Conservation (phyloP, 1,140 invertebrate species). For the Magallana gigas region DNA sequence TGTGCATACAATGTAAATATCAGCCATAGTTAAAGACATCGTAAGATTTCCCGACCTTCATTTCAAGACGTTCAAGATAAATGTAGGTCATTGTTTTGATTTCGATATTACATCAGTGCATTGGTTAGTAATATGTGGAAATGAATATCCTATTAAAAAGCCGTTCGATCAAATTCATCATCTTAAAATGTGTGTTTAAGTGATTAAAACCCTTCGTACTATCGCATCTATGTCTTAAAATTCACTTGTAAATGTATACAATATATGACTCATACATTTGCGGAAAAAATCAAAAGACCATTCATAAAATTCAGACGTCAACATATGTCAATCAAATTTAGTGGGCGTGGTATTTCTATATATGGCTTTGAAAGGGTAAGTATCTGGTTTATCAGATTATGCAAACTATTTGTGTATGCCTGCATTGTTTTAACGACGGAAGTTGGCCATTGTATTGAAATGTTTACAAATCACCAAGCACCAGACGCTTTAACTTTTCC, state of each 20-base stretch:
- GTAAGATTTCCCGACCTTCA: too few species aligned
- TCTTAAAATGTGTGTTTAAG: constrained; percentile 10
- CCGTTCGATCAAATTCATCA: neutral
- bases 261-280: neutral
- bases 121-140: too few species aligned
- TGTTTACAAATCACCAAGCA: constrained; percentile 3
- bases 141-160: too few species aligned
- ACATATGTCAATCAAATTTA: constrained; percentile 8
- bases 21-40: too few species aligned
- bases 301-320: neutral
- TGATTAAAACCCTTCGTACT: constrained; percentile 2
- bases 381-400: neutral
- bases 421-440: constrained; percentile 33
- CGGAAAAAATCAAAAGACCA: neutral
- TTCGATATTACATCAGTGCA: too few species aligned
- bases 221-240: neutral
- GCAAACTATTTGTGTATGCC: neutral
- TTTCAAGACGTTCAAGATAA: too few species aligned
- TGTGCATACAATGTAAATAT: too few species aligned
- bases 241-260: neutral
- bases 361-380: neutral
- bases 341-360: neutral
- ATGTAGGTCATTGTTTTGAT: too few species aligned
- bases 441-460: constrained; percentile 4
- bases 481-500: constrained; percentile 2